These are phyloP conservation scores for Leistus spinibarbis DNA, from an alignment of 2,888 invertebrate genomes.

Conservation along the genomic window DNA sequence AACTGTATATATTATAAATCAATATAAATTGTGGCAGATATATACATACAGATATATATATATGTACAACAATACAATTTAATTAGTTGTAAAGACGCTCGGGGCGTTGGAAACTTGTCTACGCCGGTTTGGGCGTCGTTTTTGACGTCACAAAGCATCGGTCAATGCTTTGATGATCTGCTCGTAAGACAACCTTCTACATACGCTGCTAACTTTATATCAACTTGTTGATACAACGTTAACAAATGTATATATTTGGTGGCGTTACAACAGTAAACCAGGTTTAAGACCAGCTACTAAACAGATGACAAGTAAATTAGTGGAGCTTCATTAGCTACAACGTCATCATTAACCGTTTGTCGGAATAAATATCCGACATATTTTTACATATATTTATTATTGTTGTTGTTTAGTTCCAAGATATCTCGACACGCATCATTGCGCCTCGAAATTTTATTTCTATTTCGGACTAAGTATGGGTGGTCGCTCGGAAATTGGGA, in stretches of 20 bases:
- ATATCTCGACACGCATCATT: not conserved
- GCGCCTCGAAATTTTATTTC: not conserved
- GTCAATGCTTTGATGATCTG: slow-evolving; percentile 36
- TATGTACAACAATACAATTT: slow-evolving; percentile 33
- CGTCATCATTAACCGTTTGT: not conserved
- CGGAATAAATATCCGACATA: not conserved
- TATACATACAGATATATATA: too few species aligned
- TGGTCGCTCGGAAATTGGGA: not conserved
- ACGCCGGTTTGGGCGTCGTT: slow-evolving; percentile 32
- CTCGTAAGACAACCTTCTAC: slow-evolving; percentile 6
- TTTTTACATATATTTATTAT: not conserved
- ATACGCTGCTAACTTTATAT: slow-evolving; percentile 6
- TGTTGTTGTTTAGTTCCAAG: not conserved
- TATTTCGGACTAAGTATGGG: too few species aligned
- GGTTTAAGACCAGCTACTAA: not conserved
- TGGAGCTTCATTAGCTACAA: not conserved
- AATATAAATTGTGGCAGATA: not conserved
- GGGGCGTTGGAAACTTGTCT: slow-evolving; percentile 25
- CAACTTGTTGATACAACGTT: too few species aligned
- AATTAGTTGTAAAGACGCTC: slow-evolving; percentile 37
- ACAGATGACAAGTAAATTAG: not conserved
- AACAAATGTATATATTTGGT: too few species aligned
- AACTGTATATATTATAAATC: too few species aligned
- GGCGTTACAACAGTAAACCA: too few species aligned
- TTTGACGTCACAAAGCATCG: slow-evolving; percentile 38